Base-by-base conservation (phyloP, 2,888 invertebrate species). In the Andrena hattorfiana region DNA sequence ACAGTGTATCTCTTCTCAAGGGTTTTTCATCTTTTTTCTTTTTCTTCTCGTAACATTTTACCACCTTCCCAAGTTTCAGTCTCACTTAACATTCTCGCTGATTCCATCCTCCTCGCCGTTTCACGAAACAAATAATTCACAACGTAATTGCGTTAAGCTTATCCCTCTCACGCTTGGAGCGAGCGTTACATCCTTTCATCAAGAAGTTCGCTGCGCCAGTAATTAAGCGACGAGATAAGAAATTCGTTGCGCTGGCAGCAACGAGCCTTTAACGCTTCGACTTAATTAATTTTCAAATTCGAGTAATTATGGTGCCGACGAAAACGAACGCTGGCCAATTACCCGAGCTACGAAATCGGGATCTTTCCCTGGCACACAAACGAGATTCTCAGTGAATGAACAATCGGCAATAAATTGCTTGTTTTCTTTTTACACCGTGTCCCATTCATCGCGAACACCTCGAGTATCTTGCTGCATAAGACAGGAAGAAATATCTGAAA, bases 171-270 rank as follows among this genome's bases (percentile, higher is more conserved):
- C 81, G 54, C 81, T 63, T 28, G 66, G 16, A 23, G 28, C 60
- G 35, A 48, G 26, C 49, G 74, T 60, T 51, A 69, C 74, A 51
- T 69, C 81, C 81, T 81, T 81, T 80, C 74, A 60, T 75, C 69
- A 70, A 56, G 74, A 75, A 70, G 49, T 64, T 75, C 69, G 59
- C 30, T 30, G 60, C 51, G 23, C 49, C 64, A 51, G 75, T 75
- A 80, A 81, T 75, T 75, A 80, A 75, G 51, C 64, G 28, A 70
- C 75, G 51, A 80, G 75, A 79, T 75, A 81, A 81, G 81, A 70
- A 81, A 80, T 75, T 64, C 56, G 74, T 30, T 60, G 73, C 63
- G n/a, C 35, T 7, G 30, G n/a, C 6, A 48, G 62, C 20, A 32
- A 54, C 68, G 74, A 48, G 49, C 63, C 62, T 68, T 48, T 56